Conservation (phyloP, 30 jellyfish, hydroid and myxozoan species). For the Chironex yamaguchii region DNA sequence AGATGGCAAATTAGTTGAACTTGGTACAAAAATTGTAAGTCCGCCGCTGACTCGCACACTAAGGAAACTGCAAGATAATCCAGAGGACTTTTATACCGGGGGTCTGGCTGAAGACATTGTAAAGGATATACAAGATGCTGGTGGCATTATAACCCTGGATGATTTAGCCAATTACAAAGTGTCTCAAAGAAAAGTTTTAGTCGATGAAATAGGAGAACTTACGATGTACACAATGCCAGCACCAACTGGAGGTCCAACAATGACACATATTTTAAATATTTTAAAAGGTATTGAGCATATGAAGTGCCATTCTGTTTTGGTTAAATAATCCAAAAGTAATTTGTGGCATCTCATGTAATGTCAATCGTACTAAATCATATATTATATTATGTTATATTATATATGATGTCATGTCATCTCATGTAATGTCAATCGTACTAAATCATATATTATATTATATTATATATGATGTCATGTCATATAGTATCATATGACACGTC, state of each 20-base stretch:
- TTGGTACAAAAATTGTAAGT: slow-evolving; percentile 78
- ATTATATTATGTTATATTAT: no score
- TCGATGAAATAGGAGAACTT: slow-evolving; percentile 90
- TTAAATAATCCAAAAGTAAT: no score
- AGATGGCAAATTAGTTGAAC: slow-evolving; percentile 81
- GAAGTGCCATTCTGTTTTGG: no score
- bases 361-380: no score
- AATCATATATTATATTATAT: no score
- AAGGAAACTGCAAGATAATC: slow-evolving; percentile 83
- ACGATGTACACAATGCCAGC: slow-evolving; percentile 89
- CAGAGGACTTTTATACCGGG: slow-evolving; percentile 97
- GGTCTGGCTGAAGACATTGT: slow-evolving; percentile 97
- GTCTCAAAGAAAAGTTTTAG: slow-evolving; percentile 76
- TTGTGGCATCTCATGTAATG: no score
- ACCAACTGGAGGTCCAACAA: slow-evolving; percentile 97
- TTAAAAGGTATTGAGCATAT: slow-evolving; percentile 98
- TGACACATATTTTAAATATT: slow-evolving; percentile 83
- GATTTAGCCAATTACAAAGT: slow-evolving; percentile 97
- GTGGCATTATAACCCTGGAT: slow-evolving; percentile 93
- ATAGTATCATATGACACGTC: no score
- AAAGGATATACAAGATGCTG: slow-evolving; percentile 96
- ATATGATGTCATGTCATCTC: no score
- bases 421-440: no score
- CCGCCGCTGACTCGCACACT: slow-evolving; percentile 85
- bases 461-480: no score